Evolutionary conservation across 2,888 invertebrate species (phyloP).

Genomic region (Dryobota labecula): DNA sequence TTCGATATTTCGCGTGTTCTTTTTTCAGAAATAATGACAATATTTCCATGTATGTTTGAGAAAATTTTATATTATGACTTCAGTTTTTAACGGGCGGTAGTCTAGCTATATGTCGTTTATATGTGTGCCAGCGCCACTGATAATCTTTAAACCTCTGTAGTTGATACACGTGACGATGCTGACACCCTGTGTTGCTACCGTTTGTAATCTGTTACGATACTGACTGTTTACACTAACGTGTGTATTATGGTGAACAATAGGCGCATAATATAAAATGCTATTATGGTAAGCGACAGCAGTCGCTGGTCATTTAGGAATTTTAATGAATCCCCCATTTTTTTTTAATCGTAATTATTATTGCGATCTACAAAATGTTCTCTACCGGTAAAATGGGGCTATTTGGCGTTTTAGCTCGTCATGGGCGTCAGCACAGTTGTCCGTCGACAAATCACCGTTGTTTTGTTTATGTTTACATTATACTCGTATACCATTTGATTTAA

Average conservation of each 20-base stretch:
- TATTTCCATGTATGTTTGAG: too few relatives aligned
- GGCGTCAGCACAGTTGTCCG: too few relatives aligned
- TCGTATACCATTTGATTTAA: too few relatives aligned
- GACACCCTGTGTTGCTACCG: constrained; percentile 35
- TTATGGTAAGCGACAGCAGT: neutral
- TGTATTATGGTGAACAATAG: constrained; percentile 45
- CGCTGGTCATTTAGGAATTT: neutral
- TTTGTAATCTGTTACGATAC: constrained; percentile 48
- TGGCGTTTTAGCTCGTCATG: too few relatives aligned
- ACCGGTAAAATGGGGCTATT: too few relatives aligned
- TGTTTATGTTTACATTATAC: too few relatives aligned
- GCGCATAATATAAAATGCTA: constrained; percentile 23
- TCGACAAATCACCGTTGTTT: too few relatives aligned
- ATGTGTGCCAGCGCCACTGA: constrained; percentile 39
- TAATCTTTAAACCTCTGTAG: constrained; percentile 47
- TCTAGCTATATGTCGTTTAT: constrained; percentile 31
- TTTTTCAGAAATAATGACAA: too few relatives aligned
- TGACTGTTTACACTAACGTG: constrained; percentile 43
- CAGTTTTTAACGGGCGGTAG: constrained; percentile 33
- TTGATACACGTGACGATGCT: constrained; percentile 34
- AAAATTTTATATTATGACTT: constrained; percentile 23
- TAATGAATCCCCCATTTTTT: neutral
- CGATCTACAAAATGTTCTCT: too few relatives aligned
- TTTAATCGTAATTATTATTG: too few relatives aligned
- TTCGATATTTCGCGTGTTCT: too few relatives aligned